These are phyloP conservation scores for Nymphalis io DNA, from an alignment of 1,140 invertebrate genomes.

Conservation along the genomic window DNA sequence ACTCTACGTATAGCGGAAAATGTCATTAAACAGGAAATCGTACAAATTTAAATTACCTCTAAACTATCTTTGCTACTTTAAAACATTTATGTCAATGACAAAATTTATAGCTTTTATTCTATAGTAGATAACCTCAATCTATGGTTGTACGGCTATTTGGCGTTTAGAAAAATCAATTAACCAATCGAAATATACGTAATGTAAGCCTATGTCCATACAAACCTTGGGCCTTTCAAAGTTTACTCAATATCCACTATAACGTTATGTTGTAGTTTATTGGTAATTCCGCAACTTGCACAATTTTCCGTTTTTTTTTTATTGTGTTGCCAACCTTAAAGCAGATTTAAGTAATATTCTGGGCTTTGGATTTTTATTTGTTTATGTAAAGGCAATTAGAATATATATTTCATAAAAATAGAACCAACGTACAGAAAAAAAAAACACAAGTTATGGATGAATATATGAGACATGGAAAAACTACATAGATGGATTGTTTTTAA, in stretches of 20 bases:
- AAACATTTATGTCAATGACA: constrained; percentile 5
- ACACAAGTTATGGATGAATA: no score
- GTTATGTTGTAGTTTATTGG: neutral
- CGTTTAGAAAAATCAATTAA: constrained; percentile 11
- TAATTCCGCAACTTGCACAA: neutral
- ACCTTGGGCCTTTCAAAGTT: constrained; percentile 23
- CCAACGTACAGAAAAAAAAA: no score
- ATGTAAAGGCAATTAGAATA: no score
- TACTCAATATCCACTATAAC: constrained; percentile 10
- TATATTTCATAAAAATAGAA: no score
- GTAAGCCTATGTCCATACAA: neutral
- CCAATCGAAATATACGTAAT: constrained; percentile 11
- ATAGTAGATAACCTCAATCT: constrained; percentile 18
- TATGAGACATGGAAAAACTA: no score
- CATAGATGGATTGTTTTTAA: no score
- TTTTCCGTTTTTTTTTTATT: neutral
- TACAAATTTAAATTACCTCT: neutral
- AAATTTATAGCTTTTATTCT: neutral
- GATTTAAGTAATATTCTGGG: neutral
- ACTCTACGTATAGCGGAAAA: no score
- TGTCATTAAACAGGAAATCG: neutral
- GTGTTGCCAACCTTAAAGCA: neutral
- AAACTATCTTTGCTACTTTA: neutral
- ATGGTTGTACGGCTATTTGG: neutral
- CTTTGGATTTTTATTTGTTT: no score